These are phyloP conservation scores for Drosophila sproati DNA, from an alignment of 1,140 invertebrate genomes.

Conservation along the genomic window DNA sequence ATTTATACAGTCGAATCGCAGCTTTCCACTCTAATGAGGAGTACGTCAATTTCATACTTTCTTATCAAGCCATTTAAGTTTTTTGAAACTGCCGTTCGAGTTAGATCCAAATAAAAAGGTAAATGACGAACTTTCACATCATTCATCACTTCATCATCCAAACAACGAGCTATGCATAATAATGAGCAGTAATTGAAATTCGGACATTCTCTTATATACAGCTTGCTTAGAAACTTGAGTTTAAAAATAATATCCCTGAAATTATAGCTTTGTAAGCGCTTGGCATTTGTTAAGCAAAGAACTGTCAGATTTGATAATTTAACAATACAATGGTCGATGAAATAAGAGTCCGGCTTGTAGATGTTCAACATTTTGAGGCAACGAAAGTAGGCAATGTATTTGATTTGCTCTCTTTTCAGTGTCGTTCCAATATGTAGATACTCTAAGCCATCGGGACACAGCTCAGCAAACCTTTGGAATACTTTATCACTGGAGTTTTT, in stretches of 20 bases:
- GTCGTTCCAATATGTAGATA: slow-evolving; percentile 23
- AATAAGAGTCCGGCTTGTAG: background rate
- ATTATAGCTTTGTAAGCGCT: slow-evolving; percentile 1
- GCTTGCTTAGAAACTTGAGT: slow-evolving; percentile 7
- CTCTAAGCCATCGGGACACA: slow-evolving; percentile 5
- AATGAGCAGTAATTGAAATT: background rate
- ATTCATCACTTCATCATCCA: background rate
- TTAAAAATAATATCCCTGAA: slow-evolving; percentile 21
- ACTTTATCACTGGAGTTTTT: slow-evolving; percentile 1
- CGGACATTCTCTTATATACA: slow-evolving; percentile 13
- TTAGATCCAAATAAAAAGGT: slow-evolving; percentile 15
- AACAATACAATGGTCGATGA: slow-evolving; percentile 5
- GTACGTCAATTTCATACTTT: too few relatives aligned
- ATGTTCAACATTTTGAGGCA: slow-evolving; percentile 18
- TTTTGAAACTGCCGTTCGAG: background rate
- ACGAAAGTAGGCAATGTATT: slow-evolving; percentile 1
- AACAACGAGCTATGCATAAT: too few relatives aligned
- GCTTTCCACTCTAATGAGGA: too few relatives aligned
- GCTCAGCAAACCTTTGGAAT: slow-evolving; percentile 15
- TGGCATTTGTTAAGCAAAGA: slow-evolving; percentile 11
- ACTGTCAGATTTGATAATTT: slow-evolving; percentile 2
- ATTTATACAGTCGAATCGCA: too few relatives aligned
- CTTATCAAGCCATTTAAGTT: too few relatives aligned
- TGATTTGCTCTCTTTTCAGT: background rate
- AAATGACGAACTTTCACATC: background rate